Evolutionary conservation across 2,797 vertebrate species (phyloP).

Genomic region (Nasua narica): DNA sequence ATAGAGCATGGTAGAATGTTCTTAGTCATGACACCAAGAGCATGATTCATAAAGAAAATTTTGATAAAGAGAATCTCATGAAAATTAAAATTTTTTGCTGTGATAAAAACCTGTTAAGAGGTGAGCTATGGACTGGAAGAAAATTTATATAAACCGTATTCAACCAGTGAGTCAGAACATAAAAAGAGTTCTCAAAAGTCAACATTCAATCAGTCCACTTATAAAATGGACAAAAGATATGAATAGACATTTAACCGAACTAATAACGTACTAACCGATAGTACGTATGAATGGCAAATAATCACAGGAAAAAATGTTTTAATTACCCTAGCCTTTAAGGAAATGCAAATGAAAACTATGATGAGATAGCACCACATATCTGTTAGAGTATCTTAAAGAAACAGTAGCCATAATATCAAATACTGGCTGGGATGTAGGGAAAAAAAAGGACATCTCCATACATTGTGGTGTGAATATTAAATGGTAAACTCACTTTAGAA

Average conservation of each 20-base stretch:
- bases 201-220: not conserved
- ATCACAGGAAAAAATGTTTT: not conserved
- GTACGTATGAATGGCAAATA: not conserved
- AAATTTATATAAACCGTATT: not conserved
- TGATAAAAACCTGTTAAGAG: not conserved
- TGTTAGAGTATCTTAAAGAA: not conserved
- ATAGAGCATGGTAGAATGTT: not conserved
- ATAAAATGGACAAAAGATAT: not conserved
- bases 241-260: not conserved
- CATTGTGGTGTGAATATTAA: not conserved
- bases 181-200: not conserved
- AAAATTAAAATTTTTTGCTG: not conserved
- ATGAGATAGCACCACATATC: not conserved
- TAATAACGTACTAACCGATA: no score
- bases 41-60: not conserved
- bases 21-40: not conserved
- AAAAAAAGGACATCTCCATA: not conserved
- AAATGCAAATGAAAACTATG: not conserved
- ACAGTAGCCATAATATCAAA: not conserved
- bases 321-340: not conserved
- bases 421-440: not conserved
- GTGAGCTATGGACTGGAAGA: not conserved
- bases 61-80: not conserved
- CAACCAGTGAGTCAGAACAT: not conserved
- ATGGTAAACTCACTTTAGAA: not conserved